phyloP scores from a whole-genome alignment of 2,888 invertebrate species.

The Ernsta delagoae region DNA sequence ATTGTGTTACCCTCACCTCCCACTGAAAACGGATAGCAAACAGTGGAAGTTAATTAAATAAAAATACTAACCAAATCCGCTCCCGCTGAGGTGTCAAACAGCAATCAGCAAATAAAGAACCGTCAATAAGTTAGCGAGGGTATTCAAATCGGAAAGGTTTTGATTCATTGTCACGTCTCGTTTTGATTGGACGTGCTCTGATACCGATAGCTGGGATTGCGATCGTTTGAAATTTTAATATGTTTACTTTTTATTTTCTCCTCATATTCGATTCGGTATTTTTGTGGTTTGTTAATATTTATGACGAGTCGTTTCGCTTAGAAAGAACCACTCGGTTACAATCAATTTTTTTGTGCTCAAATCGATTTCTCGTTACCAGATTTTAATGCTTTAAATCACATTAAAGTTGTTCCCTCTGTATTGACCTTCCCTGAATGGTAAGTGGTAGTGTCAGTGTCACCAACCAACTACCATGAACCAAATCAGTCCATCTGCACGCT shows the following conservation, averaged over 20 bases:
- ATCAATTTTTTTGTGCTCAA: conserved; percentile 24
- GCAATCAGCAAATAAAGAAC: conserved; percentile 81
- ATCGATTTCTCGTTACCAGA: no score
- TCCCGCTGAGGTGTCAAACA: conserved; percentile 75
- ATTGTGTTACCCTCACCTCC: conserved; percentile 61
- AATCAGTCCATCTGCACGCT: no score
- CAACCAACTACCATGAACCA: no score
- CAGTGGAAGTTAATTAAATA: conserved; percentile 76
- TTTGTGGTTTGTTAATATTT: conserved; percentile 68
- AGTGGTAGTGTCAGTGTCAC: no score
- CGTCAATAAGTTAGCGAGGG: conserved; percentile 79
- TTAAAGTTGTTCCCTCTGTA: no score
- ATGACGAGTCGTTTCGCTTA: conserved; percentile 71
- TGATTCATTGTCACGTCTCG: conserved; percentile 83
- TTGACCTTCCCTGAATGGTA: no score
- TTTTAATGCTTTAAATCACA: no score
- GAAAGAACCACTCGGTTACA: conserved; percentile 48
- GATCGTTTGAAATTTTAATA: conserved; percentile 74
- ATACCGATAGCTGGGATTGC: conserved; percentile 81
- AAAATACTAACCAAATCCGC: conserved; percentile 72
- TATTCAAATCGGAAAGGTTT: conserved; percentile 80
- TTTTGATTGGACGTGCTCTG: conserved; percentile 84
- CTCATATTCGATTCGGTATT: conserved; percentile 76
- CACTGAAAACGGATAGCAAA: conserved; percentile 57
- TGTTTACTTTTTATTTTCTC: conserved; percentile 69